Evolutionary conservation across 2,113 vertebrate species (phyloP), one percentile per base, ranked within the genome.

Genomic region (Tragelaphus strepsiceros): DNA sequence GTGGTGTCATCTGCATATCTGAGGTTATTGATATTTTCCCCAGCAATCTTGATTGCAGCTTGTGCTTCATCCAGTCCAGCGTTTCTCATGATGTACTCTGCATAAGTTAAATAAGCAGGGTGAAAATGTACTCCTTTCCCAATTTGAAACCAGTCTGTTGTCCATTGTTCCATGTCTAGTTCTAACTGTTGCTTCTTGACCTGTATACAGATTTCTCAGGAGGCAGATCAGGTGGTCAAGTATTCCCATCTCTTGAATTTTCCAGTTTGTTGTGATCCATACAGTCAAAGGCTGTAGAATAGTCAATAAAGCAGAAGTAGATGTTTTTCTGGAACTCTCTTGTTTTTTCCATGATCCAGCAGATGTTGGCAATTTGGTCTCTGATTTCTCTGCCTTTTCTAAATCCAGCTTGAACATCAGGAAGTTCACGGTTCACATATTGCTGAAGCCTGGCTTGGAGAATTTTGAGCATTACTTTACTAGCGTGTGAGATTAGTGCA

Each of bases 11-110:
- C 62, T 67, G 62, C 32, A 19, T n/a, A n/a, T 67, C 32, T n/a
- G 62, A 67, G 62, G 32, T n/a, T n/a, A 67, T 67, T 67, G 32
- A 10, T 19, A 67, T 67, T 67, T 67, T 4, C n/a, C 32, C 62
- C 2, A 0, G 16, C 30, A 64, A 64, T n/a, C 30, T 64, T 64
- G 7, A n/a, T n/a, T n/a, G 0, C 62, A n/a, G 15, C 62, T 64
- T n/a, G 7, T 64, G 62, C 32, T 64, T 64, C 15, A 2, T 64
- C 62, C 7, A 64, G 62, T 17, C 62, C 62, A 64, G 62, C 15
- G 0, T 64, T 64, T 64, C 30, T 64, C 30, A 9, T 64, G 62
- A 64, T n/a, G 30, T n/a, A n/a, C 30, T 67, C 62, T 67, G 62
- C 32, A 67, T 0, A 67, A 67, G 62, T 67, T n/a, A n/a, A 67